These are phyloP conservation scores for Eupithecia insigniata DNA, from an alignment of 2,888 invertebrate species.

Conservation along the genomic window DNA sequence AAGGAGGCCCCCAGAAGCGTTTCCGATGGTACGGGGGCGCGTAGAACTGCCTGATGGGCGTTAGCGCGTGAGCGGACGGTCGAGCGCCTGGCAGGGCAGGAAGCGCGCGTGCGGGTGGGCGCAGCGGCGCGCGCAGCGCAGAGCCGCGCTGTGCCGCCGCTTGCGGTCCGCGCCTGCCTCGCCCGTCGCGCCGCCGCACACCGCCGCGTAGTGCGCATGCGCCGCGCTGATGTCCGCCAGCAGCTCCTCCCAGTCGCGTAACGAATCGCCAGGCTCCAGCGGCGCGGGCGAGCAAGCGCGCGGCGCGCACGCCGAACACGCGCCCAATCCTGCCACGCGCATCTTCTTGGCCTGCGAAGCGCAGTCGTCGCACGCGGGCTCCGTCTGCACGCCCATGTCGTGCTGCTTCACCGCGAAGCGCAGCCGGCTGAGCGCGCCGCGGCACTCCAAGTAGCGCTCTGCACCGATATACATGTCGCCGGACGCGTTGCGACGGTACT, in stretches of 20 bases:
- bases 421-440: slow-evolving; percentile 79
- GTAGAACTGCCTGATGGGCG: not conserved
- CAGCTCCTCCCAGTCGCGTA: slow-evolving; percentile 86
- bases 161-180: slow-evolving; percentile 77
- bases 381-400: slow-evolving; percentile 71
- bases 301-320: slow-evolving; percentile 57
- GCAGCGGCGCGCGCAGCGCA: slow-evolving; percentile 62
- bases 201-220: slow-evolving; percentile 78
- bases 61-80: slow-evolving; percentile 81
- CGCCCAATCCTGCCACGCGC: slow-evolving; percentile 68
- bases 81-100: slow-evolving; percentile 77
- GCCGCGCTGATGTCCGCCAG: slow-evolving; percentile 84
- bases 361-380: slow-evolving; percentile 71
- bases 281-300: slow-evolving; percentile 36
- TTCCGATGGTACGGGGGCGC: not conserved
- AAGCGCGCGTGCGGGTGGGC: slow-evolving; percentile 79
- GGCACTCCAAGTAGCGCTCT: slow-evolving; percentile 82
- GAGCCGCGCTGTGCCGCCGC: slow-evolving; percentile 82
- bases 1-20: not conserved
- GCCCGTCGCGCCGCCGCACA: slow-evolving; percentile 43
- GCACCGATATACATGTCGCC: slow-evolving; percentile 85
- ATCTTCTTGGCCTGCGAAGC: slow-evolving; percentile 73
- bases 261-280: slow-evolving; percentile 72
- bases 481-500: slow-evolving; percentile 87
- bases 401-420: slow-evolving; percentile 86